Evolutionary conservation across 2,797 vertebrate species (phyloP).

Genomic region (Oryzias dopingdopingensis): DNA sequence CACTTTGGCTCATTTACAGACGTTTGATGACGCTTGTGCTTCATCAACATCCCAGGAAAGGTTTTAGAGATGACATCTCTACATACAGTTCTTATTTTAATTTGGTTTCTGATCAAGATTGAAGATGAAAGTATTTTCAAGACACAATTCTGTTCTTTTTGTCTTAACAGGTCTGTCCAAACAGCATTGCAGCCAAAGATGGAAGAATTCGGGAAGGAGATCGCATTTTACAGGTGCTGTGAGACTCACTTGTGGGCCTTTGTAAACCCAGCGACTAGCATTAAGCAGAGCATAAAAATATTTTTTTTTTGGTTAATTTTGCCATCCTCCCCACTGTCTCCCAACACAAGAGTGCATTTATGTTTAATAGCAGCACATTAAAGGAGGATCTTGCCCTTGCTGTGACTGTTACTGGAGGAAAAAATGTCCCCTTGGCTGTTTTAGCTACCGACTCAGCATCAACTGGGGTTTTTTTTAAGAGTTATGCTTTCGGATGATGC

Average conservation of each 20-base stretch:
- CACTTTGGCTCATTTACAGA: slow-evolving; percentile 27
- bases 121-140: slow-evolving; percentile 11
- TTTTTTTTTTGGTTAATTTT: slow-evolving; percentile 36
- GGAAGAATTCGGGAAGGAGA: slow-evolving; percentile 94
- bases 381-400: slow-evolving; percentile 48
- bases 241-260: neutral
- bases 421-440: slow-evolving; percentile 61
- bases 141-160: slow-evolving; percentile 18
- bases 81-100: too few relatives aligned
- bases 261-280: slow-evolving; percentile 16
- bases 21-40: slow-evolving; percentile 13
- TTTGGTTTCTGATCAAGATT: neutral
- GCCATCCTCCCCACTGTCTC: slow-evolving; percentile 47
- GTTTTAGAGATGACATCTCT: too few relatives aligned
- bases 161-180: slow-evolving; percentile 85
- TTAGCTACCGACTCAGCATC: slow-evolving; percentile 73
- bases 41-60: slow-evolving; percentile 3
- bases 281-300: slow-evolving; percentile 41
- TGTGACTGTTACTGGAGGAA: slow-evolving; percentile 57
- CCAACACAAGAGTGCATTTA: slow-evolving; percentile 61
- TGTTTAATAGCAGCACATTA: slow-evolving; percentile 75
- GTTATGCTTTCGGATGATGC: slow-evolving; percentile 40
- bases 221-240: slow-evolving; percentile 90
- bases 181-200: slow-evolving; percentile 93
- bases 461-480: slow-evolving; percentile 56